Base-by-base conservation (phyloP, 2,113 vertebrate species). In the Sardina pilchardus region DNA sequence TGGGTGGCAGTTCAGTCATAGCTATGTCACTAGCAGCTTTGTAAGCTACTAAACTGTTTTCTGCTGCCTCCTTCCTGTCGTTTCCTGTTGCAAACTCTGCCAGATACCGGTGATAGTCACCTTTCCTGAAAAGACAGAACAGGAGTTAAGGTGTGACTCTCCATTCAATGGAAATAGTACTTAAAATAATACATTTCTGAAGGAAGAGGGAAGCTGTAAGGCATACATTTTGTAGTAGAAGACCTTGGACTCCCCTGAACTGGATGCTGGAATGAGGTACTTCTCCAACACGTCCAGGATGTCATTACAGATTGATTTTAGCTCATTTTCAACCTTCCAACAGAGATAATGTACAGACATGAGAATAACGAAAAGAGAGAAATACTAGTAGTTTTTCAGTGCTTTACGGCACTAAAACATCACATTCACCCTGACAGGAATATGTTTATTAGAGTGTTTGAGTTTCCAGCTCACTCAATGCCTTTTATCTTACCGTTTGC, bases 171-270 rank as follows among this genome's bases (percentile, higher is more conserved):
- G 16, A 14, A 36, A 39, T 14, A 34, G 4, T 36, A 39, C 26
- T 16, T 0, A 12, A 36, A 17, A 34, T 36, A 78, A 78, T 17
- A 0, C 10, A 3, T 78, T 78, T 34, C 10, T 30, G 30, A 10
- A 71, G 30, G 26, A 26, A 36, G 16, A 78, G 30, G n/a, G 26
- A 71, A 26, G 30, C 39, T 5, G n/a, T 71, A 34, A 36, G 71
- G 4, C 81, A 63, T 96, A 99, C 98, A 99, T 99, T 99, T 99
- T 99, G 95, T 99, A 98, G 96, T 99, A 99, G 96, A 99, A 99
- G 96, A 99, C 98, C 95, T 98, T 99, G 81, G 98, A 99, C 95
- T 99, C 97, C 93, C 98, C 98, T 92, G 96, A 96, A 94, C 92
- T 96, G 91, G 98, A 97, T 93, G 97, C 96, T 93, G 98, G 98